Base-by-base conservation (phyloP, 2,113 vertebrate genomes). In the Hemibagrus wyckioides region DNA sequence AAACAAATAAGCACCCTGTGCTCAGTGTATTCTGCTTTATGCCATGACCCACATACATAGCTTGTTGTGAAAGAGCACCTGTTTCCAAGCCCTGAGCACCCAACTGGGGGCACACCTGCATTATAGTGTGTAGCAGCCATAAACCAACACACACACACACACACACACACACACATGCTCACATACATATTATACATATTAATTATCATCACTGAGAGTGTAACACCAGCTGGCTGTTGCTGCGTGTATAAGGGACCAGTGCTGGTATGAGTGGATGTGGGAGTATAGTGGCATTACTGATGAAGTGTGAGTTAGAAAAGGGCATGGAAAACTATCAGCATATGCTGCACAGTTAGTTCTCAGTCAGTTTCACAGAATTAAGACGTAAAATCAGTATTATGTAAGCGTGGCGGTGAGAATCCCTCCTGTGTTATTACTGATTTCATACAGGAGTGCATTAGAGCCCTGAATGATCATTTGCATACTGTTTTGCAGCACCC, bases 311-410 rank as follows among this genome's bases (percentile, higher is more conserved):
- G 41, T 54, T 71, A 77, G 57, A 80, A 67, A n/a, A 69, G 23
- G 4, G 48, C 50, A 33, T 41, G 33, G 65, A 36, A 82, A 61
- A 33, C n/a, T 50, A 84, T 88, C 81, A 88, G 65, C 82, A 86
- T 81, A 80, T 82, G 77, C 75, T 59, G 36, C 65, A 92, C 82
- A 81, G 82, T 88, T 36, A 14, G 9, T 59, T 69, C 69, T 57
- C 28, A 41, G 85, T 48, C 36, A 79, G 75, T 52, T 79, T 54
- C 69, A 85, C 36, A 48, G 17, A 67, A 82, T 82, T 54, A 44
- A 67, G 90, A 85, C 54, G 41, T 80, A 83, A 88, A 89, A 89
- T 91, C 89, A 87, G 90, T 89, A 87, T 92, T 91, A 88, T 91
- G 90, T 89, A 89, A 90, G 80, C 61, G 52, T 75, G n/a, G 50